Percentiles rank a stretch among this genome's conserved stretches.
Evolutionary conservation across 2,888 invertebrate species (phyloP).

Genomic region (Drosophila tanythrix): DNA sequence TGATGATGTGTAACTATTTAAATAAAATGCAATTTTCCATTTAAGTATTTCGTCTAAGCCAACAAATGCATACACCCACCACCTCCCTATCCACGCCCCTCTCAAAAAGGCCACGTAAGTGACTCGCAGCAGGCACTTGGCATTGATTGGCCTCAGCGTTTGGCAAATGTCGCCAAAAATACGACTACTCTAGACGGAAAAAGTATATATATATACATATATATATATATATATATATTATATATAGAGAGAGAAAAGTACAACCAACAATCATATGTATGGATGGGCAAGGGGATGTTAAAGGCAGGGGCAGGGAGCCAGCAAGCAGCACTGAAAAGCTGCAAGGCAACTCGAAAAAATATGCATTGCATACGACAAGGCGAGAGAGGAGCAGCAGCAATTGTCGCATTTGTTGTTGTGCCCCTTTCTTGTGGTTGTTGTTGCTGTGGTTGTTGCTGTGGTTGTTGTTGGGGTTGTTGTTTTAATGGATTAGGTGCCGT

Average conservation of each 20-base stretch:
- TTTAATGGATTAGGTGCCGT: conserved; percentile 43
- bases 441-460: not conserved
- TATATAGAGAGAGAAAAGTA: not conserved
- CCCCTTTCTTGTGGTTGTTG: not conserved
- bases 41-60: not conserved
- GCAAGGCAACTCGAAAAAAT: conserved; percentile 27
- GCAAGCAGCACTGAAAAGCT: conserved; percentile 53
- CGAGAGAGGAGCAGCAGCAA: conserved; percentile 25
- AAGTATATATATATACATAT: not conserved
- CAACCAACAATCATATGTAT: conserved; percentile 21
- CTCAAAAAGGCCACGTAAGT: not conserved
- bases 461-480: conserved; percentile 5
- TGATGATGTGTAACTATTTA: not conserved
- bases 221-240: not conserved
- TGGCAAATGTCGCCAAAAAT: conserved; percentile 41
- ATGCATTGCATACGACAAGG: conserved; percentile 41
- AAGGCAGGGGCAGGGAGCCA: not conserved
- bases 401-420: not conserved
- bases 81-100: conserved; percentile 22
- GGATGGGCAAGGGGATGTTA: not conserved
- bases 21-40: not conserved
- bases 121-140: conserved; percentile 33
- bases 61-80: not conserved
- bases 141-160: conserved; percentile 56
- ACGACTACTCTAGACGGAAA: conserved; percentile 18